Base-by-base conservation (phyloP, 2,888 invertebrate species). In the Rhamphomyia laevipes region DNA sequence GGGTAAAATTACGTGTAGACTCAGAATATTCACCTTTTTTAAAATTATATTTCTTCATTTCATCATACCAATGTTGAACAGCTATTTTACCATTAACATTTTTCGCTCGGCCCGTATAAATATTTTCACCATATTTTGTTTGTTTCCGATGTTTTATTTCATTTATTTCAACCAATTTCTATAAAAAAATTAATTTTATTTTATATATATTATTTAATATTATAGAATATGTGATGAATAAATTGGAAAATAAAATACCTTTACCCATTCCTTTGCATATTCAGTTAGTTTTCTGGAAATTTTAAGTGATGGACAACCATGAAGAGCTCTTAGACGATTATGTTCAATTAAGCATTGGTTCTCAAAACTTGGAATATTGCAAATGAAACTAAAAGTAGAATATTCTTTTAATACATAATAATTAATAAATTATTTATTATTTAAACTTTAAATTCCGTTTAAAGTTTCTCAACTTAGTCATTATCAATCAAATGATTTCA, bases 41-140 rank as follows among this genome's bases (percentile, higher is more conserved):
- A 59, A 82, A 87, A 40, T 73, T 73, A 60, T 85, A 84, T 47
- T 78, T 72, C 51, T 77, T 74, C 31, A 86, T 81, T 68, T 88
- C 88, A 45, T 77, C 75, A 57, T 82, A 88, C 91, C 91, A 92
- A 59, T 81, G 79, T 40, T 82, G 81, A 0, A 90, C 89, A 0
- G 87, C 82, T 53, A 81, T 80, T 35, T 74, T 74, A 1, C 87
- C 89, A 21, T 74, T 71, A 0, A 87, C 76, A 9, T 70, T 43
- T 2, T 81, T 82, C 41, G 84, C 84, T 75, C 81, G 82, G 57
- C 82, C 78, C 62, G 80, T 82, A 64, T 82, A 90, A 50, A 91
- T 79, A 62, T 90, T 91, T 65, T 91, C 90, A 0, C 90, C 90
- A 61, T 87, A 86, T 33, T 82, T 82, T 53, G 80, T 81, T 56